Conservation (phyloP, 2,113 vertebrate genomes). For the Jaculus jaculus region DNA sequence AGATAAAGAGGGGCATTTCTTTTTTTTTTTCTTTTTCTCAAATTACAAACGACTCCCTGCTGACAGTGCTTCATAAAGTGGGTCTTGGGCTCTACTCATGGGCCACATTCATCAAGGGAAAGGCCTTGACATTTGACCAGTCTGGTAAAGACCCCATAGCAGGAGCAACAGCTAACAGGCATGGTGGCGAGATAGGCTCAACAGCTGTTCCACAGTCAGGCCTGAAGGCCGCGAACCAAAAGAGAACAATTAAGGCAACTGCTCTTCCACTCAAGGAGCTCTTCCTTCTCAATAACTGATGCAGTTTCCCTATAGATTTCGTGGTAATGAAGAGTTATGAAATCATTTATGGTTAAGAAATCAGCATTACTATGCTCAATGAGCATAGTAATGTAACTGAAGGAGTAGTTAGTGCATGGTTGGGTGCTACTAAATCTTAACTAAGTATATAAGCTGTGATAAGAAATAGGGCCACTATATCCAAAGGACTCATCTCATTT, state of each 20-base stretch:
- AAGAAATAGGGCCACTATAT: not conserved
- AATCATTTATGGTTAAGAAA: not conserved
- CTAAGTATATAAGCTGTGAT: not conserved
- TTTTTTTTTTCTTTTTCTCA: too few species aligned
- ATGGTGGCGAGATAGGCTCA: not conserved
- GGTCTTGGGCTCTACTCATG: not conserved
- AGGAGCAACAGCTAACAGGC: not conserved
- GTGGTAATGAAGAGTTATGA: constrained; percentile 35
- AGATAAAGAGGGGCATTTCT: not conserved
- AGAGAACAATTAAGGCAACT: not conserved
- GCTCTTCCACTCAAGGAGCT: not conserved
- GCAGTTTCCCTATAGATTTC: not conserved
- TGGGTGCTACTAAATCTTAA: constrained; percentile 9
- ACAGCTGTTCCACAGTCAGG: not conserved
- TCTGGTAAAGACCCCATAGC: not conserved
- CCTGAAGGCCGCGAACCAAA: not conserved
- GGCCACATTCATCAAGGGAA: not conserved
- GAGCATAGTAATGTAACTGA: not conserved
- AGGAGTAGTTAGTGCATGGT: not conserved
- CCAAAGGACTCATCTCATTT: too few species aligned
- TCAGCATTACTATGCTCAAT: not conserved
- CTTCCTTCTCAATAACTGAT: constrained; percentile 17
- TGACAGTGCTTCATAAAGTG: not conserved
- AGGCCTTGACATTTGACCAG: not conserved
- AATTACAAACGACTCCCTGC: too few species aligned